Base-by-base conservation (phyloP, 1,140 invertebrate genomes). In the Orius laevigatus region DNA sequence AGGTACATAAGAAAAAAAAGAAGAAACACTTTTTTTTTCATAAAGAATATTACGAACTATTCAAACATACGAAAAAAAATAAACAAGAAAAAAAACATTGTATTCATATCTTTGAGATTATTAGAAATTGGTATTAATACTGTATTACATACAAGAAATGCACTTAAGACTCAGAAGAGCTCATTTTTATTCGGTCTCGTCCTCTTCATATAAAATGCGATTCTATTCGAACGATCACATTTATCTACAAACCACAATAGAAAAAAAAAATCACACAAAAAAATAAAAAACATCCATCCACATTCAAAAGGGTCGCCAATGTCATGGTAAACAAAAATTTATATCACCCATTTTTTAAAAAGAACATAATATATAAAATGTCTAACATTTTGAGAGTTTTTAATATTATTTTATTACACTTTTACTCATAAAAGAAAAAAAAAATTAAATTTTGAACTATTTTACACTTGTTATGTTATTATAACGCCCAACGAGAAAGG, bases 21-120 rank as follows among this genome's bases (percentile, higher is more conserved):
- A 46, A 40, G 48, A 44, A 11, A 44, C 43, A 15, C 38, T 35
- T 34, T n/a, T n/a, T n/a, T n/a, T n/a, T 35, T 53, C 33, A 31
- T 31, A 25, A 34, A 2, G 35, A 45, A n/a, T 42, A 50, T 53
- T 51, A 44, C 38, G 36, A 18, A 15, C 34, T 10, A 25, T 25
- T 25, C 25, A 25, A 25, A 25, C 25, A 25, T 25, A 25, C 25
- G 25, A 25, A 25, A 25, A 25, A 25, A 25, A 25, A n/a, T n/a
- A n/a, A n/a, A n/a, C n/a, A n/a, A n/a, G n/a, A n/a, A 25, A 25
- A 25, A 25, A 25, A 25, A 25, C n/a, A n/a, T n/a, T n/a, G 25
- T 25, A 25, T 25, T 25, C 25, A 53, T 56, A 41, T 55, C 45
- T 61, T 68, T 38, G 56, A 79, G 76, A 59, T n/a, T n/a, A n/a